Percentiles rank a stretch among this genome's conserved stretches.
Evolutionary conservation across 2,113 vertebrate genomes (phyloP).

Genomic region (Antigone vipio): DNA sequence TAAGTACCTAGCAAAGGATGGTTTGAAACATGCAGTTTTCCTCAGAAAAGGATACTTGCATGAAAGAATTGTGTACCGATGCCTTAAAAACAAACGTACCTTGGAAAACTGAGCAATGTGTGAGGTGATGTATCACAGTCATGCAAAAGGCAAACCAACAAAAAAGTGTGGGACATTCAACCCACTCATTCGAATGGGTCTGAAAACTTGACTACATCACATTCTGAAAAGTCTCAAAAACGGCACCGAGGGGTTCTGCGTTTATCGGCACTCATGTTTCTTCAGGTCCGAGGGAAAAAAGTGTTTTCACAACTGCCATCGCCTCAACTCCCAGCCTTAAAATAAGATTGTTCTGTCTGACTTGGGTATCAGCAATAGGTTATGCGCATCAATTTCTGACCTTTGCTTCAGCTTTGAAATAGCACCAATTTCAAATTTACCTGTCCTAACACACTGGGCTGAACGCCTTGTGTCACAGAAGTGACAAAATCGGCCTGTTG

Average conservation of each 20-base stretch:
- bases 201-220: not conserved
- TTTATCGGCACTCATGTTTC: not conserved
- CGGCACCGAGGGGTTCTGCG: not conserved
- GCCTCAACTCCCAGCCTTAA: not conserved
- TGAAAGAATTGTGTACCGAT: not conserved
- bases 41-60: not conserved
- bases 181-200: not conserved
- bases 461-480: not conserved
- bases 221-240: not conserved
- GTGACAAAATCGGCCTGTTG: not conserved
- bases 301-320: not conserved
- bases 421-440: slow-evolving; percentile 15
- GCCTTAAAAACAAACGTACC: fast-evolving
- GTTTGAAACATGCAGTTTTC: not conserved
- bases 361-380: slow-evolving; percentile 19
- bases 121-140: not conserved
- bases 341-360: not conserved
- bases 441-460: not conserved
- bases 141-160: not conserved
- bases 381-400: slow-evolving; percentile 6
- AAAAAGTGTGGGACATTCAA: not conserved
- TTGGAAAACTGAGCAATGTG: not conserved
- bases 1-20: not conserved
- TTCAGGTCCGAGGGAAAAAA: not conserved
- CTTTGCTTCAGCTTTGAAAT: slow-evolving; percentile 30